Evolutionary conservation across 2,888 invertebrate genomes (phyloP).

Genomic region (Cerceris ruficornis): DNA sequence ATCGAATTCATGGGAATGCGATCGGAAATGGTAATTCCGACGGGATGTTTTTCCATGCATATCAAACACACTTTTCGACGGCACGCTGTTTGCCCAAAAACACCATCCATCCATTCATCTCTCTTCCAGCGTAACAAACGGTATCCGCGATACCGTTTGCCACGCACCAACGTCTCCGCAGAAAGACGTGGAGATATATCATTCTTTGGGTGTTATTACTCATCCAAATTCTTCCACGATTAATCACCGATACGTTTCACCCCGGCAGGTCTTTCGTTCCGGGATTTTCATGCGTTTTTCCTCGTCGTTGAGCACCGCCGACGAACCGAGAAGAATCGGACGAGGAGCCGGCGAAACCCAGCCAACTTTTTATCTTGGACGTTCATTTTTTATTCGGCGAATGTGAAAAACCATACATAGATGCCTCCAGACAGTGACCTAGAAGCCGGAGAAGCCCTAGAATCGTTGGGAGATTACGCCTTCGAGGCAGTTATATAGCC

Average conservation of each 20-base stretch:
- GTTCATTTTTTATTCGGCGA: neutral
- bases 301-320: neutral
- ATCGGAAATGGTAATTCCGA: neutral
- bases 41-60: neutral
- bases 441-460: conserved; percentile 53
- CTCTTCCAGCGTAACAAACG: no score
- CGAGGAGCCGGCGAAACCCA: no score
- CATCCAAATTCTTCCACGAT: neutral
- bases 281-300: neutral
- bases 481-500: conserved; percentile 47
- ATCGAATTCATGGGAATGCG: neutral
- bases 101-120: no score
- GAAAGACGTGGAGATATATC: no score
- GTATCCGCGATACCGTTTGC: no score
- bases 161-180: no score
- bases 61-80: neutral
- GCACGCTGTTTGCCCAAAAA: neutral
- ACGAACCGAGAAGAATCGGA: neutral
- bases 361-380: no score
- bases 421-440: conserved; percentile 49
- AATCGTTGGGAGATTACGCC: conserved; percentile 50
- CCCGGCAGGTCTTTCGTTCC: neutral
- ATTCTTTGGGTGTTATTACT: no score
- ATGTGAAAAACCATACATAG: conserved; percentile 4
- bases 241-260: neutral